These are phyloP conservation scores for Limnephilus marmoratus DNA, from an alignment of 2,888 invertebrate genomes.

Conservation along the genomic window DNA sequence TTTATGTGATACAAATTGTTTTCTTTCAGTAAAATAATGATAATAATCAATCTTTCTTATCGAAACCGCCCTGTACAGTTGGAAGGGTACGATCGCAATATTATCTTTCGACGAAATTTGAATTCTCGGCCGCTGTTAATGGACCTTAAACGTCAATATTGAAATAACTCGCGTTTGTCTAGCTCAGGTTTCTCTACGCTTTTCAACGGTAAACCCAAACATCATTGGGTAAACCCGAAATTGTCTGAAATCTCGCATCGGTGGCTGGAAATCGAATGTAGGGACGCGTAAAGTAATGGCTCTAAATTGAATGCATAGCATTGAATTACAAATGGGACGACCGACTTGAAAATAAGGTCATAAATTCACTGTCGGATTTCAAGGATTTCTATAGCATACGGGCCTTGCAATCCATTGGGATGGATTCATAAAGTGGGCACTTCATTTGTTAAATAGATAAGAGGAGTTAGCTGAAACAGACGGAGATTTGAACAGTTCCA, in stretches of 20 bases:
- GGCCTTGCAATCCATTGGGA: background rate
- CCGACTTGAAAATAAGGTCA: background rate
- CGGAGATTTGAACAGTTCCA: too few species aligned
- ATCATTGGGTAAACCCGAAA: background rate
- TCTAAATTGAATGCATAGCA: background rate
- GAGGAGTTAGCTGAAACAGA: too few species aligned
- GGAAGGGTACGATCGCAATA: too few species aligned
- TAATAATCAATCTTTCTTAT: too few species aligned
- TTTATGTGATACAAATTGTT: too few species aligned
- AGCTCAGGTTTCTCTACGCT: background rate
- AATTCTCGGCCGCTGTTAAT: too few species aligned
- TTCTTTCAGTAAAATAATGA: too few species aligned
- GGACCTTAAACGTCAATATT: background rate
- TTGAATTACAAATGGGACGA: constrained; percentile 4
- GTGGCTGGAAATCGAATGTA: background rate
- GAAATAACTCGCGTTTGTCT: background rate
- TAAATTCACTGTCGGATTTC: background rate
- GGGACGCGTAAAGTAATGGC: background rate
- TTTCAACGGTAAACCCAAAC: background rate
- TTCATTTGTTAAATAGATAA: background rate
- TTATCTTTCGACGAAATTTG: too few species aligned
- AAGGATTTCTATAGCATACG: background rate
- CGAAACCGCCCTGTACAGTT: too few species aligned
- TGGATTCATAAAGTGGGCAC: background rate
- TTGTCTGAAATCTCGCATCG: background rate